Percentiles rank a stretch among this genome's conserved stretches.
Conservation (phyloP, 1,140 invertebrate species). For the Anastrepha obliqua region DNA sequence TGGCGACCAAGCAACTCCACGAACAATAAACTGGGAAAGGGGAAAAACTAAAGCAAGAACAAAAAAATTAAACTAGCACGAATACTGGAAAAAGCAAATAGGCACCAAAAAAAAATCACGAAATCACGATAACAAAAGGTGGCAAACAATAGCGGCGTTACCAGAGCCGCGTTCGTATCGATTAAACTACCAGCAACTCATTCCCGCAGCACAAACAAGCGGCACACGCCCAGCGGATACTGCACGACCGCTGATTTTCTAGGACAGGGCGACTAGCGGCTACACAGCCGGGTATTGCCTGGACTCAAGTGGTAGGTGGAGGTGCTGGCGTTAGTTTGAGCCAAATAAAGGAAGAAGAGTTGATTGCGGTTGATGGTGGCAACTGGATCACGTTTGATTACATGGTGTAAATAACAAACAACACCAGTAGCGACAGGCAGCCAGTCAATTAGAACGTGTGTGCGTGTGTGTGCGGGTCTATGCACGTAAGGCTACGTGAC, state of each 20-base stretch:
- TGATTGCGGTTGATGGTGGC: constrained; percentile 26
- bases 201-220: not conserved
- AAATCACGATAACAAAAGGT: not conserved
- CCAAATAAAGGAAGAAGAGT: not conserved
- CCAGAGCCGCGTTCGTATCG: not conserved
- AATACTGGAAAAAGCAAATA: not conserved
- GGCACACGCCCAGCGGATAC: not conserved
- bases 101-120: not conserved
- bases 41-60: not conserved
- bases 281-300: not conserved
- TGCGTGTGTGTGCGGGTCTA: not conserved
- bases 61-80: not conserved
- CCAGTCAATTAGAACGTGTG: not conserved
- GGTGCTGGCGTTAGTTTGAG: not conserved
- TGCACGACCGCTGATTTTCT: not conserved
- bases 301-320: not conserved
- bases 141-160: not conserved
- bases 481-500: not conserved
- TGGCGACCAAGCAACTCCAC: not conserved
- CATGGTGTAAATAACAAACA: constrained; percentile 68
- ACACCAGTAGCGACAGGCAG: constrained; percentile 57
- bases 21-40: not conserved
- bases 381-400: constrained; percentile 68
- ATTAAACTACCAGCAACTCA: constrained; percentile 28
- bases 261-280: constrained; percentile 5